Conservation (phyloP, 2,888 invertebrate genomes). For the Lumbricus terrestris region DNA sequence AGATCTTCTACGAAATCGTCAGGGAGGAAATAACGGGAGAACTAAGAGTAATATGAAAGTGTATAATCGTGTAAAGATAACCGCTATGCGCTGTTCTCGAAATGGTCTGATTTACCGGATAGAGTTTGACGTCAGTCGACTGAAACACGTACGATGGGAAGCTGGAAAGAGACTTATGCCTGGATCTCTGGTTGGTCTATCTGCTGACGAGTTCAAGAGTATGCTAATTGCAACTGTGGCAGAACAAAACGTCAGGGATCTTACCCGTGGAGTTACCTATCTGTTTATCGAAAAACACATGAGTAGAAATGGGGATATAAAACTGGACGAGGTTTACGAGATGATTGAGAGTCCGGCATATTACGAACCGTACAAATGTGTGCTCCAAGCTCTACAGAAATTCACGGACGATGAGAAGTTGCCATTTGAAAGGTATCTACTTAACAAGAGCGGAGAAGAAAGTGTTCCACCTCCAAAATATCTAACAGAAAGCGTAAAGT, state of each 20-base stretch:
- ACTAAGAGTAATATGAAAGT: slow-evolving; percentile 37
- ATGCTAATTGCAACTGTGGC: slow-evolving; percentile 71
- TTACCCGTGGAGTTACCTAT: slow-evolving; percentile 49
- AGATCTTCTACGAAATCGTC: slow-evolving; percentile 43
- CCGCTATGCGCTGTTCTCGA: slow-evolving; percentile 13
- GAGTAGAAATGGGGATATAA: neutral
- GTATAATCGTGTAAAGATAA: slow-evolving; percentile 10
- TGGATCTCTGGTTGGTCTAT: slow-evolving; percentile 74
- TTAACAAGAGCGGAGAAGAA: slow-evolving; percentile 48
- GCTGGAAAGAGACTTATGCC: slow-evolving; percentile 67
- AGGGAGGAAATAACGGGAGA: neutral
- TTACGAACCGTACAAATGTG: slow-evolving; percentile 76
- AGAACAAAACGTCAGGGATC: slow-evolving; percentile 61
- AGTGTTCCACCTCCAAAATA: neutral
- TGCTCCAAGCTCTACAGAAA: slow-evolving; percentile 68
- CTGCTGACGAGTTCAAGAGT: slow-evolving; percentile 69
- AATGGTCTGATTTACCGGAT: slow-evolving; percentile 33
- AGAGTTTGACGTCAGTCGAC: slow-evolving; percentile 19
- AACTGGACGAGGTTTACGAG: neutral
- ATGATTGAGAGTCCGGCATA: slow-evolving; percentile 76
- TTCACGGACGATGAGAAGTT: slow-evolving; percentile 61
- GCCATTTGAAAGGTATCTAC: slow-evolving; percentile 72
- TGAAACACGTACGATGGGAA: slow-evolving; percentile 52
- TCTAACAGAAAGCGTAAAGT: neutral
- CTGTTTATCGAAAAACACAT: slow-evolving; percentile 33